Evolutionary conservation across 2,888 invertebrate genomes (phyloP), one percentile per base, ranked within the genome.

Genomic region (Psylliodes chrysocephalus): DNA sequence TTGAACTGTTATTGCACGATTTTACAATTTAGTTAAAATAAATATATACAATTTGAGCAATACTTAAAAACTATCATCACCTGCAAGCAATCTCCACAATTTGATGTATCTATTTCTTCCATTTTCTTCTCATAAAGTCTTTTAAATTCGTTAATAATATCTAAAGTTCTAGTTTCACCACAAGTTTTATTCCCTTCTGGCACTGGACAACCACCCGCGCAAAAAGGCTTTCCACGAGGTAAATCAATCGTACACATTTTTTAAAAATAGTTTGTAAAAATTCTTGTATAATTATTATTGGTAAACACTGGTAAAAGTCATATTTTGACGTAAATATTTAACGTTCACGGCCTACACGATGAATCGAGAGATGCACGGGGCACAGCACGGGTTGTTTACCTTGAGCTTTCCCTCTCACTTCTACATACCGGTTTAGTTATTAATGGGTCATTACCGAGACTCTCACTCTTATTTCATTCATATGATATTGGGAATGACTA

Each of bases 81-180:
- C 76, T 78, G 76, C 12, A 78, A 63, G 56, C 75, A 77, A 71
- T 85, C 84, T 17, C 83, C 84, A 28, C 78, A 76, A n/a, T 84
- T 85, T 8, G 81, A 77, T 19, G 76, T 75, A 57, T 89, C 89
- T 42, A 91, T 84, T 52, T 85, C 81, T 30, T 83, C 82, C 79
- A 91, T 82, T 64, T 88, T 85, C 35, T 85, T 82, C 69, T 89
- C 86, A 75, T 90, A 91, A 0, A 88, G 82, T 56, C 82, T 79
- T 75, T 88, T 89, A 68, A 91, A 87, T 62, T 76, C 70, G 18
- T 90, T 86, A 54, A 89, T 83, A 68, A 90, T 85, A 46, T 77
- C 82, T 56, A 88, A 82, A 18, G 84, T 80, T 52, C 77, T 74
- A 25, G 77, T 75, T 72, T 82, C 82, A 14, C 78, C 79, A 67